Evolutionary conservation across 2,113 vertebrate genomes (phyloP), one percentile per base, ranked within the genome.

Genomic region (Apus apus): DNA sequence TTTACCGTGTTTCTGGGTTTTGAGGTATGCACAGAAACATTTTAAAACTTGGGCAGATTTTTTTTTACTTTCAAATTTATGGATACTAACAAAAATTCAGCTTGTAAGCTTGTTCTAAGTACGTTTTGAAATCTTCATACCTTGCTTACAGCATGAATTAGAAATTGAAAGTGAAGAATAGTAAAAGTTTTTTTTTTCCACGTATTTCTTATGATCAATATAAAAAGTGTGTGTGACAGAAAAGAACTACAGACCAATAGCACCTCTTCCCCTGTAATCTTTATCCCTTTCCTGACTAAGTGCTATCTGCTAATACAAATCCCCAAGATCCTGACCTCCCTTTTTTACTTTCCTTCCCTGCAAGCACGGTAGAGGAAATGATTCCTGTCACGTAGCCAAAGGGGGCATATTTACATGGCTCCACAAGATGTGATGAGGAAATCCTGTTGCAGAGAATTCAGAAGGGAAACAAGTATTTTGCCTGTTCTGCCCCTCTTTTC

Each of bases 321-420:
- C 83, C 96, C 80, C 61, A 94, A 82, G 90, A 96, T 93, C 96
- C 92, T 87, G 91, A 92, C 89, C 94, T 92, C 81, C 96, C 77
- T 84, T 82, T 94, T 94, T 94, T 92, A 66, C 81, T 93, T 97
- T 93, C 94, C 93, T 96, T 96, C 64, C 81, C 86, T 85, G 68
- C 48, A 94, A 89, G 84, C 88, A 88, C 8, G 5, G 74, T 66
- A 78, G 64, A 97, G 97, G 97, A 98, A 97, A 96, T 97, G 89
- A 96, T 96, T 96, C 94, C 95, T 96, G 91, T 93, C 93, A 94
- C 86, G 71, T 71, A 97, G 94, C 96, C 85, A 95, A 94, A 97
- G 88, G 86, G 92, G 95, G 83, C 50, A 81, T 96, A 96, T 97
- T 97, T 97, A 95, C 96, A 92, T 85, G 76, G 84, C 91, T 96